Conservation (phyloP, 2,797 vertebrate genomes). For the Thamnophis elegans region DNA sequence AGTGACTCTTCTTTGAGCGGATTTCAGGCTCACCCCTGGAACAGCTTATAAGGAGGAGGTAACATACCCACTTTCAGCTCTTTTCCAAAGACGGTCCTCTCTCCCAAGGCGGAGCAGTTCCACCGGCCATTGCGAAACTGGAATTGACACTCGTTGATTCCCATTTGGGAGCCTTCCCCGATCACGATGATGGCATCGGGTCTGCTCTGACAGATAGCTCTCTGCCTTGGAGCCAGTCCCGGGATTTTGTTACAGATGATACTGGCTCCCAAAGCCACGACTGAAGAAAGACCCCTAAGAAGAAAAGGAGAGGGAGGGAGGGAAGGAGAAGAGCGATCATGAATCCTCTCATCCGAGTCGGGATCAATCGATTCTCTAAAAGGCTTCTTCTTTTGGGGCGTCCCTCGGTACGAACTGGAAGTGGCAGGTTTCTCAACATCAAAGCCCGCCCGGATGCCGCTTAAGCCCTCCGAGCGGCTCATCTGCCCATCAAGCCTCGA, state of each 20-base stretch:
- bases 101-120: conserved; percentile 96
- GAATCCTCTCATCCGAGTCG: neutral
- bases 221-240: conserved; percentile 91
- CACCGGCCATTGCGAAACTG: conserved; percentile 95
- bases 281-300: conserved; percentile 90
- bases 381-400: neutral
- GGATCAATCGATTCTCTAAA: neutral
- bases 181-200: conserved; percentile 97
- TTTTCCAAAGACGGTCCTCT: conserved; percentile 95
- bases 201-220: conserved; percentile 97
- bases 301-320: conserved; percentile 37
- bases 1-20: accelerated
- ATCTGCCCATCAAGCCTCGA: neutral
- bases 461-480: neutral
- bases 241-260: conserved; percentile 99
- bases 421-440: neutral
- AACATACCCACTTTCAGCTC: conserved; percentile 98
- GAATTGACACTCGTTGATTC: conserved; percentile 95
- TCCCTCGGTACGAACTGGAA: neutral
- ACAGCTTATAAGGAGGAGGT: conserved; percentile 39
- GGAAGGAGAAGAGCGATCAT: no score
- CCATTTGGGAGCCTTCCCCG: conserved; percentile 96
- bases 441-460: neutral
- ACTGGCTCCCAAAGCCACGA: conserved; percentile 94
- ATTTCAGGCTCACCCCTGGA: neutral